phyloP scores from a whole-genome alignment of 2,797 vertebrate species.

The Gorsachius magnificus region DNA sequence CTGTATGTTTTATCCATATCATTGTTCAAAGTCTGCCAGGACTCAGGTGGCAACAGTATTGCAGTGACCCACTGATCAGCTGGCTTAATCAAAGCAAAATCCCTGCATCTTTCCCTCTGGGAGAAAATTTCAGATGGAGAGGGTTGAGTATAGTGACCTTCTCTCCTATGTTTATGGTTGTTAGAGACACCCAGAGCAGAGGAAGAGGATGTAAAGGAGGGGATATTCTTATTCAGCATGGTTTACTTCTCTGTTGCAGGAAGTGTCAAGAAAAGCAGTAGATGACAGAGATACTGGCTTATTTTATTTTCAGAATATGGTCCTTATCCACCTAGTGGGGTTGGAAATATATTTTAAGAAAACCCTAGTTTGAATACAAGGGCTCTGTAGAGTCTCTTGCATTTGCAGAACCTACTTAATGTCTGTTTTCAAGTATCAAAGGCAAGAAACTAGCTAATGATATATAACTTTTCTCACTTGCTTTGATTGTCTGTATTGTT shows the following conservation, averaged over 20 bases:
- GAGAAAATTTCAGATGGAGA: background rate
- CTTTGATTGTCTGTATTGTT: constrained; percentile 17
- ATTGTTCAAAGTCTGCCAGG: background rate
- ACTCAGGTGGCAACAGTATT: background rate
- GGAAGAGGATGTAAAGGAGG: background rate
- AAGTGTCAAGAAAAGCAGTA: background rate
- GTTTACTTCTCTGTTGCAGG: background rate
- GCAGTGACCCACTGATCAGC: background rate
- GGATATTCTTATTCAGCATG: background rate
- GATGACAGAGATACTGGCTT: background rate
- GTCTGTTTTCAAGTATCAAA: background rate
- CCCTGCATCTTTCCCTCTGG: background rate
- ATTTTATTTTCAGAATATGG: background rate
- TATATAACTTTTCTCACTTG: background rate
- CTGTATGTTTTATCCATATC: background rate
- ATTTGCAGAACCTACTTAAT: background rate
- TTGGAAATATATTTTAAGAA: background rate
- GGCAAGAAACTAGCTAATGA: background rate
- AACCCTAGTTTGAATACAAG: background rate
- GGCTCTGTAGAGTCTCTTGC: background rate
- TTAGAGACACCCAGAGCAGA: background rate
- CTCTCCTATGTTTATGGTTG: background rate
- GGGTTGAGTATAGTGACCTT: background rate
- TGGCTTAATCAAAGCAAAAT: background rate
- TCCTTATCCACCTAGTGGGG: background rate